phyloP scores from a whole-genome alignment of 1,140 invertebrate species.

The Hyles vespertilio region DNA sequence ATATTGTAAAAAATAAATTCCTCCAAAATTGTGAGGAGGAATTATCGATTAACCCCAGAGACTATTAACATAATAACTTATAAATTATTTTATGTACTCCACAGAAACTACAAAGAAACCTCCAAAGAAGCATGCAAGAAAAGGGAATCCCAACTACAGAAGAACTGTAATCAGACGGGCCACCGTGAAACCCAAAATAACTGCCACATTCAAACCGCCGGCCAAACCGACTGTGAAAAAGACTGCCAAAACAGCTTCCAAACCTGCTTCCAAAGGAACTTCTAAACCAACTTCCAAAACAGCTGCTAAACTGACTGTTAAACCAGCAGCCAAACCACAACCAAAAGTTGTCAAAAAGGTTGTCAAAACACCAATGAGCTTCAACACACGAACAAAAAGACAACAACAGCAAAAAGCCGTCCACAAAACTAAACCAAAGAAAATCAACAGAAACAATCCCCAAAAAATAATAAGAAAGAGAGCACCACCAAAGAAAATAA shows the following conservation, averaged over 20 bases:
- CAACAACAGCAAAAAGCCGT: too few species aligned
- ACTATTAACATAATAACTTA: too few species aligned
- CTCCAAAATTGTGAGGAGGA: too few species aligned
- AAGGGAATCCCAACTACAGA: background rate
- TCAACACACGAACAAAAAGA: too few species aligned
- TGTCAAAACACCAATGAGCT: too few species aligned
- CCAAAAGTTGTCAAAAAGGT: background rate
- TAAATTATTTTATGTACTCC: slow-evolving; percentile 10
- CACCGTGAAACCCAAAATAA: slow-evolving; percentile 7
- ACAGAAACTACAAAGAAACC: slow-evolving; percentile 31
- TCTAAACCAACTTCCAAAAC: background rate
- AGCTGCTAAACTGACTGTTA: slow-evolving; percentile 14
- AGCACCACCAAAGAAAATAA: slow-evolving; percentile 4
- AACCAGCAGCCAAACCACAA: slow-evolving; percentile 7
- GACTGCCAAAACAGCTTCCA: slow-evolving; percentile 8
- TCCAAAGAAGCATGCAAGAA: slow-evolving; percentile 14
- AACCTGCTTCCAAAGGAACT: too few species aligned
- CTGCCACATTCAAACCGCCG: slow-evolving; percentile 4
- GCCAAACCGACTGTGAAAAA: slow-evolving; percentile 11
- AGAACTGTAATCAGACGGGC: slow-evolving; percentile 7
- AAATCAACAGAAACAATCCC: too few species aligned
- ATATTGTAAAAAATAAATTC: too few species aligned
- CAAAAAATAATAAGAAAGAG: background rate
- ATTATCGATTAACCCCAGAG: too few species aligned
- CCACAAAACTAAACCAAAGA: too few species aligned